Conservation (phyloP, 2,797 vertebrate genomes). For the Sebastolobus alascanus region DNA sequence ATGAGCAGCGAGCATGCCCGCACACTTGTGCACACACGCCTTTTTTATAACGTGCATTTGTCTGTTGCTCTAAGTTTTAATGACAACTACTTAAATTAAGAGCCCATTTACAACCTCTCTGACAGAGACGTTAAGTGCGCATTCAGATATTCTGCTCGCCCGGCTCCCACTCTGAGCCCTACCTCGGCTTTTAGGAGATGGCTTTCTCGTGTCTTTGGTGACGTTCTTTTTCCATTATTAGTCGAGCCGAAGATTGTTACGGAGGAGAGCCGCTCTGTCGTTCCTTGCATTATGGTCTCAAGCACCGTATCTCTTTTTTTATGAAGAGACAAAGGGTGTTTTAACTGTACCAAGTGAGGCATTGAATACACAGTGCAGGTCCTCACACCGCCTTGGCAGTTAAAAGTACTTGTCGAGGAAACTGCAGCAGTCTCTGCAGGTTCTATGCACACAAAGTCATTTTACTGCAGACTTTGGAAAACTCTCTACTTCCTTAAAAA, state of each 20-base stretch:
- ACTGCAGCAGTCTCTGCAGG: slow-evolving; percentile 8
- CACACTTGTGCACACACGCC: not conserved
- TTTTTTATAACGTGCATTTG: slow-evolving; percentile 7
- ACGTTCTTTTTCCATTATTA: slow-evolving; percentile 72
- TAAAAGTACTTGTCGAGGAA: slow-evolving; percentile 23
- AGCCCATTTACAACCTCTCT: slow-evolving; percentile 64
- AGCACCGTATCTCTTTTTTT: slow-evolving; percentile 32
- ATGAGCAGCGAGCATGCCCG: not conserved
- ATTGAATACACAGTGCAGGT: not conserved
- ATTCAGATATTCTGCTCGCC: slow-evolving; percentile 44
- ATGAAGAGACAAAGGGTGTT: slow-evolving; percentile 49
- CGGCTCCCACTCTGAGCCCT: slow-evolving; percentile 32
- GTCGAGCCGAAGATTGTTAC: slow-evolving; percentile 37
- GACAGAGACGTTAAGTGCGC: slow-evolving; percentile 64
- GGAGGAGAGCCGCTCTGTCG: slow-evolving; percentile 13
- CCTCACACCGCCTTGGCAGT: not conserved
- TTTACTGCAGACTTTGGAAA: slow-evolving; percentile 3
- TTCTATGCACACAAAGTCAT: slow-evolving; percentile 1
- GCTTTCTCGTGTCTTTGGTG: slow-evolving; percentile 70
- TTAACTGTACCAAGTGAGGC: not conserved
- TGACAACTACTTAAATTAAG: slow-evolving; percentile 72
- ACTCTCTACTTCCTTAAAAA: slow-evolving; percentile 27
- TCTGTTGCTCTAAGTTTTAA: slow-evolving; percentile 64
- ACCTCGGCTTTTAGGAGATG: slow-evolving; percentile 70
- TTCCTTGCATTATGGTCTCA: slow-evolving; percentile 32